Evolutionary conservation across 2,113 vertebrate species (phyloP).

Genomic region (Pelmatolapia mariae): DNA sequence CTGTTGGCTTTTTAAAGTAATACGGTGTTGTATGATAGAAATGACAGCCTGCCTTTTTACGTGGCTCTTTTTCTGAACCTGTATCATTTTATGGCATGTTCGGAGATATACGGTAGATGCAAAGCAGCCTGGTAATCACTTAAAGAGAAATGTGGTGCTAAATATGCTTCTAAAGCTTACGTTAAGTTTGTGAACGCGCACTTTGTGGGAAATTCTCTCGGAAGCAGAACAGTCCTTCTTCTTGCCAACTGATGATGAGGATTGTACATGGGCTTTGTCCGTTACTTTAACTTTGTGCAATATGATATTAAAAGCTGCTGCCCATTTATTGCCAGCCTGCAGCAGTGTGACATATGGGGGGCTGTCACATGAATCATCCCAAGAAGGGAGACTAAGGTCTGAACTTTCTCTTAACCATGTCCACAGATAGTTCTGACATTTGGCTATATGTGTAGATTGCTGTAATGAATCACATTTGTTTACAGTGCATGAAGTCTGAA

Average conservation of each 20-base stretch:
- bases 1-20: slow-evolving; percentile 40
- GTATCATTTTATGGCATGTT: background rate
- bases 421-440: background rate
- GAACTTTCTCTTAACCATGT: background rate
- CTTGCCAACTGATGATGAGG: background rate
- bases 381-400: background rate
- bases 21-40: background rate
- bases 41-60: background rate
- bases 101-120: background rate
- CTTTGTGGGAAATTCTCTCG: background rate
- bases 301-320: background rate
- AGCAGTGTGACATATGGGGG: slow-evolving; percentile 14
- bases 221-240: background rate
- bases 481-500: background rate
- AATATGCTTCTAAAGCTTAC: background rate
- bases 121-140: background rate
- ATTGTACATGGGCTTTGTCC: background rate
- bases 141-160: background rate
- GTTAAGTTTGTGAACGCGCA: background rate
- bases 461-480: background rate
- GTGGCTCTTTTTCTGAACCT: background rate
- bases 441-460: background rate
- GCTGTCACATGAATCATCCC: slow-evolving; percentile 24
- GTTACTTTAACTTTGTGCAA: slow-evolving; percentile 5
- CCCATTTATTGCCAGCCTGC: background rate